Base-by-base conservation (phyloP, 2,888 invertebrate species). In the Drosophila robusta region DNA sequence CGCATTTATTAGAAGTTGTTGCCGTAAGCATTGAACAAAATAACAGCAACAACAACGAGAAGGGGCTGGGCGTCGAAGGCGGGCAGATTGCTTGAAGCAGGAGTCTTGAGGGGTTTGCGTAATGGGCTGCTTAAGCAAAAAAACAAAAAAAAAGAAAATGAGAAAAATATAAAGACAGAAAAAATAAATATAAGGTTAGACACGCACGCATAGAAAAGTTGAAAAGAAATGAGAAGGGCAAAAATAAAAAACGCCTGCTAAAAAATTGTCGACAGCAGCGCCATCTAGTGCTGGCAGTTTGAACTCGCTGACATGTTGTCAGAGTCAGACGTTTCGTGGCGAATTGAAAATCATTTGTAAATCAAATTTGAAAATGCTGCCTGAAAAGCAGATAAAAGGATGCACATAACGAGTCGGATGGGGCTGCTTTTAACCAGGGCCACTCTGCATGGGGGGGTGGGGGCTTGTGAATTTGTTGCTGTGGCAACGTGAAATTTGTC, bases 281-380 rank as follows among this genome's bases (percentile, higher is more conserved):
- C 67, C 67, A 69, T 49, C 68, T 58, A 69, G 42, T 12, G 69
- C 24, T 47, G 18, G 22, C 26, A 63, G 51, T 56, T 49, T 49
- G 70, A 63, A 71, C 64, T 54, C 36, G 34, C 54, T 70, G 70
- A 65, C 70, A 71, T 46, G 63, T 63, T 70, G 70, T 64, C 50
- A 54, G 49, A 44, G 26, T 47, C 70, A 70, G 70, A 42, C 62
- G 45, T 18, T 42, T 57, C n/a, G 41, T 12, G 36, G 41, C 61
- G 70, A 78, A 78, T 78, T 62, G 82, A 79, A 82, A 79, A 79
- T 80, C 80, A 79, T 82, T 79, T 82, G 77, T 76, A 82, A 79
- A 79, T 79, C 79, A 79, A 79, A 79, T 82, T 69, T 72, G 79
- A 76, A 77, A 79, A 75, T 60, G 47, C 52, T 50, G 42, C 46